phyloP scores from a whole-genome alignment of 1,140 invertebrate species.

The Diuraphis noxia region DNA sequence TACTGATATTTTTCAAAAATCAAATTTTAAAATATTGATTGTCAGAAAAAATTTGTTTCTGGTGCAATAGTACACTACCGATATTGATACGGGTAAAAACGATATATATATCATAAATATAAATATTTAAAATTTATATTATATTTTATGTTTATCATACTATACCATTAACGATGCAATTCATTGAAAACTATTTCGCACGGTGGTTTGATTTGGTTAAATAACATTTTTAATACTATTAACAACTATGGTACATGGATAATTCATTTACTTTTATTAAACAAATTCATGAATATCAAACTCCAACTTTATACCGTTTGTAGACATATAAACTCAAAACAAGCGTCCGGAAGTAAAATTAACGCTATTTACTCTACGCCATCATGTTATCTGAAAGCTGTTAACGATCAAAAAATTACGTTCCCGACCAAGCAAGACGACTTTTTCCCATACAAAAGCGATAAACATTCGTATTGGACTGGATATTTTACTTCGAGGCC shows the following conservation, averaged over 20 bases:
- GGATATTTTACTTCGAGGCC: constrained; percentile 81
- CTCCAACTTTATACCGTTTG: neutral
- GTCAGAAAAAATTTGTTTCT: neutral
- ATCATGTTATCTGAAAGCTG: constrained; percentile 73
- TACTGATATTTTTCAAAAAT: neutral
- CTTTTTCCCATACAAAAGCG: constrained; percentile 75
- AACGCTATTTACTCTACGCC: constrained; percentile 72
- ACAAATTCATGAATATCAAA: neutral
- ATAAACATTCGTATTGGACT: constrained; percentile 76
- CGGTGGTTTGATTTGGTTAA: neutral
- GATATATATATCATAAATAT: too few relatives aligned
- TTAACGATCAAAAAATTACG: constrained; percentile 62
- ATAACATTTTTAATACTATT: neutral
- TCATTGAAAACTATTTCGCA: neutral
- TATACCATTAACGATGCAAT: neutral
- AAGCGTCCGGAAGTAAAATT: constrained; percentile 15
- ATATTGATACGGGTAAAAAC: neutral
- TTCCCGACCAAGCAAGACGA: constrained; percentile 70
- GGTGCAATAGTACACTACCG: neutral
- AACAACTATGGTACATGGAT: neutral
- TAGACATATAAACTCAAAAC: constrained; percentile 45
- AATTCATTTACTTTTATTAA: neutral
- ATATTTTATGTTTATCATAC: neutral
- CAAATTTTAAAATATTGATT: neutral
- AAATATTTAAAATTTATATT: too few relatives aligned